phyloP scores from a whole-genome alignment of 2,888 invertebrate species.

The Ichneumoninae sp. region DNA sequence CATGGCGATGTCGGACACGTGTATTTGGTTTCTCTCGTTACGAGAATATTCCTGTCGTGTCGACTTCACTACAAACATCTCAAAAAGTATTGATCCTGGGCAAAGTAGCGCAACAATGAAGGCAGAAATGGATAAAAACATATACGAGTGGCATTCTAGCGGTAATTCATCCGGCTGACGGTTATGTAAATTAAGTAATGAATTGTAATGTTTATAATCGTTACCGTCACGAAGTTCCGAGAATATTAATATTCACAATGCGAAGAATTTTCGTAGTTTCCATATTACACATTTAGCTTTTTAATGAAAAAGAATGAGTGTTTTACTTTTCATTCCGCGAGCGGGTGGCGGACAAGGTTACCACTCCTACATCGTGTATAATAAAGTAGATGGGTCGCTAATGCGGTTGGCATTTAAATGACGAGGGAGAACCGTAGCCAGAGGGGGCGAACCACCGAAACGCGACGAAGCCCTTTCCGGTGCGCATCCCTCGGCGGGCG shows the following conservation, averaged over 20 bases:
- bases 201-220: slow-evolving; percentile 18
- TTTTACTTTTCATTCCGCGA: neutral
- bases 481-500: slow-evolving; percentile 37
- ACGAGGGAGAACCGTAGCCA: slow-evolving; percentile 73
- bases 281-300: neutral
- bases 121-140: neutral
- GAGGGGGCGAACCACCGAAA: slow-evolving; percentile 73
- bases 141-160: neutral
- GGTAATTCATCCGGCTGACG: neutral
- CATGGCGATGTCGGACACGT: neutral
- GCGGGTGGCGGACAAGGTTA: slow-evolving; percentile 1
- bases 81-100: neutral
- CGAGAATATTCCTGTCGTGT: no score
- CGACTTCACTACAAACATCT: neutral
- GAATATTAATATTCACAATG: slow-evolving; percentile 12
- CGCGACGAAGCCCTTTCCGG: slow-evolving; percentile 70
- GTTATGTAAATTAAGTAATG: slow-evolving; percentile 26
- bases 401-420: slow-evolving; percentile 80
- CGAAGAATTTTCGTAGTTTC: neutral
- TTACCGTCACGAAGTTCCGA: slow-evolving; percentile 5
- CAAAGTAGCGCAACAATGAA: neutral
- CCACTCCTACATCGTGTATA: slow-evolving; percentile 5
- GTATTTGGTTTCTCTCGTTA: neutral
- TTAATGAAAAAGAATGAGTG: neutral
- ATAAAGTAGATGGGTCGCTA: slow-evolving; percentile 48